A percentile compares a stretch with the other conserved stretches of the same genome.
These are phyloP conservation scores for Prostheceraeus crozeri DNA, from an alignment of 2,888 invertebrate genomes.

Conservation along the genomic window DNA sequence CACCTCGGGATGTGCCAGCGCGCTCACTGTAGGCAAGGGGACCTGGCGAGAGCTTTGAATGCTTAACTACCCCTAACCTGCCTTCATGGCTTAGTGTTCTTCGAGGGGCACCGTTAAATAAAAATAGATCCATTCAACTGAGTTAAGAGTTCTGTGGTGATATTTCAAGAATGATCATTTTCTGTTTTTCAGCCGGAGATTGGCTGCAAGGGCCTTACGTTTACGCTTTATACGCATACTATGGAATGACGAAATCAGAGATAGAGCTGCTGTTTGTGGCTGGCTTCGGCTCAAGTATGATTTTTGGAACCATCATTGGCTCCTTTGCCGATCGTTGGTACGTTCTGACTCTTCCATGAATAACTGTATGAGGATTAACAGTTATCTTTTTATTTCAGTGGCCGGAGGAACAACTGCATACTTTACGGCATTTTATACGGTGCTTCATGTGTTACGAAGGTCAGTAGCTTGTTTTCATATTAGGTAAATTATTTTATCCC, in stretches of 20 bases:
- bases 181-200: constrained; percentile 57
- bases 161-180: neutral
- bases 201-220: constrained; percentile 61
- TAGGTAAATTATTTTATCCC: too few species aligned
- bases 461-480: too few species aligned
- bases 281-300: constrained; percentile 60
- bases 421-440: constrained; percentile 59
- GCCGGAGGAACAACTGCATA: constrained; percentile 58
- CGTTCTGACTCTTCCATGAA: constrained; percentile 43
- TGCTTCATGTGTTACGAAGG: constrained; percentile 59
- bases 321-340: constrained; percentile 60
- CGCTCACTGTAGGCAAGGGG: too few species aligned
- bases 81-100: too few species aligned
- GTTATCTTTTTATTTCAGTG: constrained; percentile 50
- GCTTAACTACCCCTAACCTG: too few species aligned
- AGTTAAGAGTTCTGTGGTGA: neutral
- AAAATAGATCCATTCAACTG: neutral
- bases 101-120: too few species aligned
- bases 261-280: constrained; percentile 60
- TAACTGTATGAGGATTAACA: constrained; percentile 24
- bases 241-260: constrained; percentile 58
- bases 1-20: too few species aligned
- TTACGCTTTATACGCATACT: constrained; percentile 59
- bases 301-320: constrained; percentile 60
- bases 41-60: too few species aligned